Percentiles rank a stretch among this genome's conserved stretches.
Evolutionary conservation across 2,797 vertebrate genomes (phyloP).

Genomic region (Gymnothorax reevesii): DNA sequence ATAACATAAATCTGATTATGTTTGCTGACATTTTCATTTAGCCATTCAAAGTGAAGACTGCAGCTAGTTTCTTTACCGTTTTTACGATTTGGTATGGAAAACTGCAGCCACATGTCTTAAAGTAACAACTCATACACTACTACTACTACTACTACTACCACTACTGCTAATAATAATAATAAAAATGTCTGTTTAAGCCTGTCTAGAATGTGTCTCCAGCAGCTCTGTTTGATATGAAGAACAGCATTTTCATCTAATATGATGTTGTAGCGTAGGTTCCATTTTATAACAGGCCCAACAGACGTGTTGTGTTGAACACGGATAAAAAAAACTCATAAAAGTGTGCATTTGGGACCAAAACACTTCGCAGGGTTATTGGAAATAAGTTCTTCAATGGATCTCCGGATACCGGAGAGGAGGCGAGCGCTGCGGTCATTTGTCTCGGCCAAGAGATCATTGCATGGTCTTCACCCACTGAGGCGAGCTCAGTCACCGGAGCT

Average conservation of each 20-base stretch:
- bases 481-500: conserved; percentile 52
- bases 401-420: conserved; percentile 46
- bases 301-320: background rate
- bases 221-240: background rate
- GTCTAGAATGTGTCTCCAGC: background rate
- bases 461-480: conserved; percentile 76
- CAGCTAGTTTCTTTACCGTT: no score
- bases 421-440: conserved; percentile 67
- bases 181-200: background rate
- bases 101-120: no score
- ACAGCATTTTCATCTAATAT: background rate
- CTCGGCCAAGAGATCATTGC: conserved; percentile 69
- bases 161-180: background rate
- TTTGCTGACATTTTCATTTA: no score
- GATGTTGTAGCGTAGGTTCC: background rate
- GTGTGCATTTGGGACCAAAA: background rate
- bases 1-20: no score
- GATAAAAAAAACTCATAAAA: conserved; percentile 23
- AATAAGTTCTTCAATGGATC: conserved; percentile 25
- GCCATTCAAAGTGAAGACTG: no score
- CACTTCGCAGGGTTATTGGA: conserved; percentile 16
- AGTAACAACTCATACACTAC: no score
- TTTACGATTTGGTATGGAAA: no score
- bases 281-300: conserved; percentile 8
- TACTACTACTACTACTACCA: background rate